A percentile compares a stretch with the other conserved stretches of the same genome.
Conservation (phyloP, 2,113 vertebrate species). For the Ciconia maguari region DNA sequence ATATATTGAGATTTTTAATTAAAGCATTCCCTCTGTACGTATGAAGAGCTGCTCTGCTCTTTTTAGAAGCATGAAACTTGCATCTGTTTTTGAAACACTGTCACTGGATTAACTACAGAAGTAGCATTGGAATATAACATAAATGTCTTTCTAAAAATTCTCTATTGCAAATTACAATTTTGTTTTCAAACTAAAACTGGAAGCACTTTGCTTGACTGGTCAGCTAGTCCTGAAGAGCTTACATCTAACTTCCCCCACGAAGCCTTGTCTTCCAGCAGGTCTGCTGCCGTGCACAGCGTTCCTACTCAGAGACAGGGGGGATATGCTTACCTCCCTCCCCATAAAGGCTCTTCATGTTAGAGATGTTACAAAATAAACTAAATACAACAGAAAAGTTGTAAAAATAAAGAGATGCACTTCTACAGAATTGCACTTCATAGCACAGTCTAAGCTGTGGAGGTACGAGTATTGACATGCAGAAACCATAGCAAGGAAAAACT, state of each 20-base stretch:
- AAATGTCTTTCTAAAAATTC: background rate
- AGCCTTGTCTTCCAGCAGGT: background rate
- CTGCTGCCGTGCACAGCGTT: background rate
- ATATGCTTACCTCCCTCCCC: background rate
- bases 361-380: background rate
- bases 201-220: background rate
- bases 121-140: background rate
- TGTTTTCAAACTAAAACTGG: background rate
- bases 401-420: background rate
- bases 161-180: background rate
- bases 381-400: background rate
- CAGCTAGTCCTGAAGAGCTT: background rate
- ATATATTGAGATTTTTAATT: conserved; percentile 26
- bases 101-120: background rate
- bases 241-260: background rate
- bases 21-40: background rate
- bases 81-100: background rate
- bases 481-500: background rate
- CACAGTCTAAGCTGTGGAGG: background rate
- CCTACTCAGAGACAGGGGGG: background rate
- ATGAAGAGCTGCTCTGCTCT: background rate
- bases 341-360: background rate
- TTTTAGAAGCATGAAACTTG: background rate
- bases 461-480: background rate
- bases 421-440: background rate